Evolutionary conservation across 2,888 invertebrate genomes (phyloP).

Genomic region (Drosophila kambysellisi): DNA sequence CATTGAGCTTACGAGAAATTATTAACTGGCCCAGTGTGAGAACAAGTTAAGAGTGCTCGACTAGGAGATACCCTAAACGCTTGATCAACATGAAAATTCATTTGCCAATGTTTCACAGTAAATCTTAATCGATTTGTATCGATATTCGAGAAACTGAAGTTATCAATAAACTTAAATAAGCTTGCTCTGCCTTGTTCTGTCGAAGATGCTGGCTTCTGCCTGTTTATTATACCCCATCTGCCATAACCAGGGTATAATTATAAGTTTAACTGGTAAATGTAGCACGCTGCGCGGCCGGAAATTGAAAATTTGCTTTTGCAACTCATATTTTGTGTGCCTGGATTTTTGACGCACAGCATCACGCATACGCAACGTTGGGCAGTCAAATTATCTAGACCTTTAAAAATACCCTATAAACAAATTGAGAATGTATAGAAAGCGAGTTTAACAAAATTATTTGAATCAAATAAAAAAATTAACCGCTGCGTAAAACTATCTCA

Average conservation of each 20-base stretch:
- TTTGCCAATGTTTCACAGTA: not conserved
- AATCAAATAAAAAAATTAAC: not conserved
- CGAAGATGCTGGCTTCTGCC: not conserved
- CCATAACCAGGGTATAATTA: constrained; percentile 3
- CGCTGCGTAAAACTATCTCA: no score
- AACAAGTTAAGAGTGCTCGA: not conserved
- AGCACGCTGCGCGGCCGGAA: constrained; percentile 62
- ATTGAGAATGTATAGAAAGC: not conserved
- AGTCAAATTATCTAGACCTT: constrained; percentile 9
- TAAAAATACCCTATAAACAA: not conserved
- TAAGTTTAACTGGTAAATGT: constrained; percentile 51
- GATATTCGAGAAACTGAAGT: not conserved
- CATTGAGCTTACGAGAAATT: constrained; percentile 29
- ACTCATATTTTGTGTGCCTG: constrained; percentile 13
- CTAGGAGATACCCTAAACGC: not conserved
- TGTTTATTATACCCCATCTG: not conserved
- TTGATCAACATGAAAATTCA: not conserved
- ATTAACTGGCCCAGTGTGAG: not conserved
- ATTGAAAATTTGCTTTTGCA: constrained; percentile 52
- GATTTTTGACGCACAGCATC: constrained; percentile 12
- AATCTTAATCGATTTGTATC: not conserved
- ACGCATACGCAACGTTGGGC: constrained; percentile 44
- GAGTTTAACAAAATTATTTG: not conserved
- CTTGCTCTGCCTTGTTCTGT: not conserved
- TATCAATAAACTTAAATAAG: not conserved